Evolutionary conservation across 2,113 vertebrate species (phyloP), one percentile per base, ranked within the genome.

Genomic region (Hemicordylus capensis): DNA sequence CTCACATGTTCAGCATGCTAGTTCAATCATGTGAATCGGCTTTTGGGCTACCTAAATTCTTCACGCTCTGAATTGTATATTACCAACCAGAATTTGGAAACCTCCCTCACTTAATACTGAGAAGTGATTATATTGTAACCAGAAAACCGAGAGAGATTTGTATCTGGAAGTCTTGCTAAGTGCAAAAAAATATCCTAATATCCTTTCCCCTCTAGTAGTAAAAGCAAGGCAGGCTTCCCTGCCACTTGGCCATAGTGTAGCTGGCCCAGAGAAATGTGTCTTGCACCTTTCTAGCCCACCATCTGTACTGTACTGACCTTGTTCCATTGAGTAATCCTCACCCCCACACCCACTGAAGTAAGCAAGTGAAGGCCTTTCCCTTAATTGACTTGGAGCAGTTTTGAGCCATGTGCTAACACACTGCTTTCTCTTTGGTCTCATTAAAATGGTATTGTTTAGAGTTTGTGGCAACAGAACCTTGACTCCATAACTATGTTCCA

Each of bases 311-410:
- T 59, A 4, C 0, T 88, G 73, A 37, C 39, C 56, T 91, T 84
- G 84, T 90, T 80, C 63, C 48, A 46, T 80, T 61, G 0, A 1
- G 87, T 86, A 91, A 90, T 70, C 10, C 24, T 93, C 82, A 37
- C 59, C 39, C 0, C 0, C 73, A 54, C 75, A 31, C 61, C 82
- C 4, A 39, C 6, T 5, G 84, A 87, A 28, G 59, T 64, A 89
- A 89, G 46, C 14, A 31, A 87, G 59, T 42, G 0, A 66, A 72
- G 6, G 81, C 37, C 48, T n/a, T n/a, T 86, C 88, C 28, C 56
- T 80, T 37, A 85, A 46, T 88, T 84, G 7, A 14, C 85, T 89
- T 58, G 15, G 31, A 89, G 69, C 83, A 73, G 88, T 80, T 64
- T 44, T 85, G 14, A 90, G 73, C 44, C n/a, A 74, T 26, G 72